Conservation (phyloP, 2,888 invertebrate species). For the Hypercompe scribonia region DNA sequence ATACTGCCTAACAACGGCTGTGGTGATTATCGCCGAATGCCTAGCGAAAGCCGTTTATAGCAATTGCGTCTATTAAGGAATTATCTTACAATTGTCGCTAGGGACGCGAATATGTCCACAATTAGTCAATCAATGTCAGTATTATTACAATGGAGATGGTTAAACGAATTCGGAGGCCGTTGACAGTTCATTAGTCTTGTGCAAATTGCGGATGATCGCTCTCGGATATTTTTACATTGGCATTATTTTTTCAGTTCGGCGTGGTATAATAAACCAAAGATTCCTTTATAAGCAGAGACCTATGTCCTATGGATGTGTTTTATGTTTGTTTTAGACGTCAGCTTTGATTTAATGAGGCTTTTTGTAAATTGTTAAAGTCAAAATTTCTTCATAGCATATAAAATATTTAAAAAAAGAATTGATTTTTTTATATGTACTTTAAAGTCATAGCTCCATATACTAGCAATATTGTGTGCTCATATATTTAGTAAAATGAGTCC, state of each 20-base stretch:
- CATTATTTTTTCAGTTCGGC: neutral
- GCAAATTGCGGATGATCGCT: conserved; percentile 1
- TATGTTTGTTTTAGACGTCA: no score
- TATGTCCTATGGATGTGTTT: no score
- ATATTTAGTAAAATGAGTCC: no score
- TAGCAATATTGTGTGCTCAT: neutral
- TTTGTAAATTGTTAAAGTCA: no score
- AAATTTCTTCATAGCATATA: no score
- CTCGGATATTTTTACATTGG: neutral
- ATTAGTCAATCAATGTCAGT: conserved; percentile 42
- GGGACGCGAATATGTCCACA: conserved; percentile 17
- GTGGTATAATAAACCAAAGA: no score
- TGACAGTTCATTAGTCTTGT: conserved; percentile 16
- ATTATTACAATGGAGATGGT: conserved; percentile 38
- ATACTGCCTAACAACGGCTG: conserved; percentile 37
- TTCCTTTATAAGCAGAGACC: no score
- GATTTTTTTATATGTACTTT: no score
- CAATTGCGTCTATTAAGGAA: conserved; percentile 54
- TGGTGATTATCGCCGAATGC: conserved; percentile 48
- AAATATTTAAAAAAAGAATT: no score
- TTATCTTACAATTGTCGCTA: conserved; percentile 8
- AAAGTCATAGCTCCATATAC: neutral
- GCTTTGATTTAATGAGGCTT: no score
- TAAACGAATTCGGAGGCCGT: conserved; percentile 41
- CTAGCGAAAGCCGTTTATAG: conserved; percentile 49